phyloP scores from a whole-genome alignment of 2,797 vertebrate genomes.

The Moxostoma hubbsi region DNA sequence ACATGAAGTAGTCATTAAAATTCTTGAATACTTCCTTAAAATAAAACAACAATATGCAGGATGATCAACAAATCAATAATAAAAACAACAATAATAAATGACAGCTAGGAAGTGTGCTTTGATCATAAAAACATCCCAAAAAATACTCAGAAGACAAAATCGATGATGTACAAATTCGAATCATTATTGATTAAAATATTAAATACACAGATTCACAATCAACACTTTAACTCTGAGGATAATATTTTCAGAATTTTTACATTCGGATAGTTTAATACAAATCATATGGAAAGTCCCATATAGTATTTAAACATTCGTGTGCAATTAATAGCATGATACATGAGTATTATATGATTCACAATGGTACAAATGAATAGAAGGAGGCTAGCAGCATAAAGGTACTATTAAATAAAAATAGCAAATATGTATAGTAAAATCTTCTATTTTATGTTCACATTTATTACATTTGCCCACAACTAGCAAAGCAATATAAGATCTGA shows the following conservation, averaged over 20 bases:
- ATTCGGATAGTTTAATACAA: slow-evolving; percentile 4
- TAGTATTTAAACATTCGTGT: background rate
- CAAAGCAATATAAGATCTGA: slow-evolving; percentile 18
- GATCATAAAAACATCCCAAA: background rate
- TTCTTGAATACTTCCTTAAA: background rate
- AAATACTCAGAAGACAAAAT: background rate
- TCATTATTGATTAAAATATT: background rate
- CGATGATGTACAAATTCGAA: background rate
- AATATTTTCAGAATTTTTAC: background rate
- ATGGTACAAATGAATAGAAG: slow-evolving; percentile 5
- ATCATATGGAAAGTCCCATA: background rate
- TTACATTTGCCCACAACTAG: background rate
- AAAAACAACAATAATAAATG: background rate
- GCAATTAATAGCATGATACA: background rate
- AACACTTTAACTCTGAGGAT: background rate
- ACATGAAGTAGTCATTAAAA: background rate
- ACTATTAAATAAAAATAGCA: slow-evolving; percentile 12
- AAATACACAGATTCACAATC: background rate
- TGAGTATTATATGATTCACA: background rate
- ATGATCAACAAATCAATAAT: background rate
- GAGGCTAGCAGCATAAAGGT: background rate
- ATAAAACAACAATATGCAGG: background rate
- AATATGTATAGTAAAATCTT: slow-evolving; percentile 14
- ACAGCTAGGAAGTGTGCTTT: background rate
- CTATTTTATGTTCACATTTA: background rate